Evolutionary conservation across 1,140 invertebrate species (phyloP).

Genomic region (Sesamia nonagrioides): DNA sequence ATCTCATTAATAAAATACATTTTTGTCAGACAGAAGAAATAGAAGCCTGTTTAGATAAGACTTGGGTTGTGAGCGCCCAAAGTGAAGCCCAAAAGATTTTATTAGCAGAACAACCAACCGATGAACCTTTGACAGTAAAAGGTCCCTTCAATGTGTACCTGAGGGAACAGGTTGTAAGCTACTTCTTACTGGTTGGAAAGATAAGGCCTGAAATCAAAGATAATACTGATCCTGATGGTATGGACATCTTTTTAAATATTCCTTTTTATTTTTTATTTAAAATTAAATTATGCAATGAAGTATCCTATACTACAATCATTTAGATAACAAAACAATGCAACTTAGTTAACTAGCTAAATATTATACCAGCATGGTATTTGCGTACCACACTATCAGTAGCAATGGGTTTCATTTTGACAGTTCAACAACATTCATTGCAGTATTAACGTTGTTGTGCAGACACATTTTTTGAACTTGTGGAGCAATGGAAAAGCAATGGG

Average conservation of each 20-base stretch:
- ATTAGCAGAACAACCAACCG: conserved; percentile 90
- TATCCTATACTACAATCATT: no score
- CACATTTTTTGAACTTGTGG: no score
- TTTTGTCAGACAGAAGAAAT: conserved; percentile 90
- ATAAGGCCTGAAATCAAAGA: conserved; percentile 75
- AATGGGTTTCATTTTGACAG: no score
- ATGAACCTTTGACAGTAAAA: conserved; percentile 94
- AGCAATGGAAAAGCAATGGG: no score
- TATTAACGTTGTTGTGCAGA: no score
- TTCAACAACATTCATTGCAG: no score
- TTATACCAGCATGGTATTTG: no score
- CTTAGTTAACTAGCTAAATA: no score
- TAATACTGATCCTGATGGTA: conserved; percentile 90
- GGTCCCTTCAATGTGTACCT: conserved; percentile 96
- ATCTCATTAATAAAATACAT: conserved; percentile 27
- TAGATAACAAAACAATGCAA: no score
- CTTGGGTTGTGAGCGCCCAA: conserved; percentile 97
- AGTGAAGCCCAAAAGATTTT: conserved; percentile 93
- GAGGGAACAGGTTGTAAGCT: conserved; percentile 91
- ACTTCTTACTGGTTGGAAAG: conserved; percentile 94
- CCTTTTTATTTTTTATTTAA: no score
- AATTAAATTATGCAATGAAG: no score
- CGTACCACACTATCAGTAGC: no score
- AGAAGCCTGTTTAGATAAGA: conserved; percentile 94
- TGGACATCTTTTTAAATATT: not conserved